Evolutionary conservation across 2,797 vertebrate species (phyloP), one percentile per base, ranked within the genome.

Genomic region (Malacoraja senta): DNA sequence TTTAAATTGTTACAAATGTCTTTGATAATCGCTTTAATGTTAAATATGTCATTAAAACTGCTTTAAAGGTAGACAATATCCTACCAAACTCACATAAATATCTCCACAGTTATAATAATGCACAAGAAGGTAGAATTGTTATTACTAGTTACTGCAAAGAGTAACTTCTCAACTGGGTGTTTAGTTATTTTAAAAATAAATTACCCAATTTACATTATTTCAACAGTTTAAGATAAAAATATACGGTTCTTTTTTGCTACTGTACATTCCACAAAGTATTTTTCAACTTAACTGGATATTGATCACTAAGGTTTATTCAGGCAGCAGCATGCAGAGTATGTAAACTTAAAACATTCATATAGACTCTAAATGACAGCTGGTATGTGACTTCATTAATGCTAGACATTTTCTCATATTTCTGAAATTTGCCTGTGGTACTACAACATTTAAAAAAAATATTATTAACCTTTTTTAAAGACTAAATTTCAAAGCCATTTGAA

Each of bases 1-100:
- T 92, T 92, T 76, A 74, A 92, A 92, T 32, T 53, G 44, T 76
- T 76, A 53, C 68, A 76, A 29, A 44, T 92, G 58, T 74, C 7
- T 92, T 1, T 72, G 90, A 74, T 38, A n/a, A 44, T 26, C 6
- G 15, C 10, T 32, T 8, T 79, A 65, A 88, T 65, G 7, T 68
- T 88, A 61, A 68, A 88, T 24, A 84, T 61, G 61, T 61, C 61
- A 7, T 2, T 38, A 3, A 88, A 88, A 68, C 63, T 35, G 84
- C n/a, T 32, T 8, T 76, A 53, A 29, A 74, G n/a, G 38, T 58
- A 53, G 26, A 7, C 7, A 15, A 44, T 19, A 13, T 53, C 90
- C 38, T 53, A 21, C 19, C 71, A 26, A 92, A 1, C 26, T 58
- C 90, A 74, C 44, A 65, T 17, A 65, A 53, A 76, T 21, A 92